Conservation (phyloP, 2,888 invertebrate species). For the Phortica okadai region DNA sequence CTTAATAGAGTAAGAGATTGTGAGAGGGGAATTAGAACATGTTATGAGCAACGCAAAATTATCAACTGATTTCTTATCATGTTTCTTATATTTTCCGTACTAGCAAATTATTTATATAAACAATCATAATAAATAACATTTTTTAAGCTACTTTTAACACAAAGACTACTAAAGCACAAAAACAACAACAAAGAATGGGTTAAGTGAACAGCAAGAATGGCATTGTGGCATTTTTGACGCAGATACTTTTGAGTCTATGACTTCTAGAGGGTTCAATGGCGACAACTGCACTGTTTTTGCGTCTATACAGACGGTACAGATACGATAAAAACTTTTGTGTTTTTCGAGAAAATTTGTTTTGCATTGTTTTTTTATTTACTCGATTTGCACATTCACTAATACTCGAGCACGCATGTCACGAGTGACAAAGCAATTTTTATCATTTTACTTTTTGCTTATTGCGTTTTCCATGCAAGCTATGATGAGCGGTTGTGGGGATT, state of each 20-base stretch:
- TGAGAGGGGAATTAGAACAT: not conserved
- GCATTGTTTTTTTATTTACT: not conserved
- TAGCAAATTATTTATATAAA: not conserved
- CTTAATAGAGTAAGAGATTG: too few species aligned
- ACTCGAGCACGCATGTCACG: not conserved
- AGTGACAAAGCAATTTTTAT: slow-evolving; percentile 13
- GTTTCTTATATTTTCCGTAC: not conserved
- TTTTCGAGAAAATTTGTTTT: not conserved
- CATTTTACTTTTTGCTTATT: slow-evolving; percentile 38
- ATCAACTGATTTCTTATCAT: not conserved
- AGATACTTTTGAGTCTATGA: not conserved
- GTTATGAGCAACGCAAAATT: not conserved
- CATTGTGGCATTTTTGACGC: not conserved
- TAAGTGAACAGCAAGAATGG: not conserved
- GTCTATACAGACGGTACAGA: too few species aligned
- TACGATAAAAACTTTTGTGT: not conserved
- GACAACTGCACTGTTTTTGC: too few species aligned
- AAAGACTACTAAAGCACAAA: not conserved
- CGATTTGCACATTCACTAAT: not conserved
- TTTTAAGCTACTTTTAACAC: not conserved
- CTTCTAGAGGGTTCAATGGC: too few species aligned
- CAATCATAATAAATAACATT: not conserved
- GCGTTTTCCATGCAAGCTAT: not conserved
- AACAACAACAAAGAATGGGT: not conserved
- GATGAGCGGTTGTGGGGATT: not conserved